phyloP scores from a whole-genome alignment of 2,888 invertebrate genomes.

The Nomada ruficornis region DNA sequence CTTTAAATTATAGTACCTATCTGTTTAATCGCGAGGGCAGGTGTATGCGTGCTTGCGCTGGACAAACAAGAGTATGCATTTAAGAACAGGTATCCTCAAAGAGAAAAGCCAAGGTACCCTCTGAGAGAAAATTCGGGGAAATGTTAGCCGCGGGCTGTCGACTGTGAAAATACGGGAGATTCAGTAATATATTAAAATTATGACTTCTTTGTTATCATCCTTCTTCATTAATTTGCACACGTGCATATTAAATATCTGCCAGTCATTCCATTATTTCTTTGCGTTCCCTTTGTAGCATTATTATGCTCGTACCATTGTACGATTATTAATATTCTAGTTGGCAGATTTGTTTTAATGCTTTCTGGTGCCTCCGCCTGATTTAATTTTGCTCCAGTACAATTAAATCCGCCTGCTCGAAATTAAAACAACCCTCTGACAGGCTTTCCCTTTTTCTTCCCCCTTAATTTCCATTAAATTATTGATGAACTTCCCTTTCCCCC shows the following conservation, averaged over 20 bases:
- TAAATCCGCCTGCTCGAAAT: too few relatives aligned
- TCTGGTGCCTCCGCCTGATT: neutral
- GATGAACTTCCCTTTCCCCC: too few relatives aligned
- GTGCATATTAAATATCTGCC: neutral
- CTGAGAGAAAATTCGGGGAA: neutral
- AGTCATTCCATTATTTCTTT: neutral
- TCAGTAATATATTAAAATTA: neutral
- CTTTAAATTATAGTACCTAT: conserved; percentile 8
- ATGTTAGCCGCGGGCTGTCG: neutral
- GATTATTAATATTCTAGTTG: neutral
- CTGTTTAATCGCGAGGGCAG: neutral
- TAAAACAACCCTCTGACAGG: too few relatives aligned
- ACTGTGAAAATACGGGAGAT: too few relatives aligned
- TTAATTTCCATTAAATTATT: neutral
- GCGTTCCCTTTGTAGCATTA: too few relatives aligned
- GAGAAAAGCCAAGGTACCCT: too few relatives aligned
- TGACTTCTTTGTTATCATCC: neutral
- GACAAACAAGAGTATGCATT: neutral
- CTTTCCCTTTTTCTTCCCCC: neutral
- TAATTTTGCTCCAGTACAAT: too few relatives aligned
- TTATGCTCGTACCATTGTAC: too few relatives aligned
- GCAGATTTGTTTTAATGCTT: neutral
- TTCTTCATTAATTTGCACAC: neutral
- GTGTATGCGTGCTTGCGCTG: neutral
- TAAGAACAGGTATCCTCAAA: neutral